Percentiles rank a stretch among this genome's conserved stretches.
phyloP scores from a whole-genome alignment of 2,888 invertebrate species.

The Phania funesta region DNA sequence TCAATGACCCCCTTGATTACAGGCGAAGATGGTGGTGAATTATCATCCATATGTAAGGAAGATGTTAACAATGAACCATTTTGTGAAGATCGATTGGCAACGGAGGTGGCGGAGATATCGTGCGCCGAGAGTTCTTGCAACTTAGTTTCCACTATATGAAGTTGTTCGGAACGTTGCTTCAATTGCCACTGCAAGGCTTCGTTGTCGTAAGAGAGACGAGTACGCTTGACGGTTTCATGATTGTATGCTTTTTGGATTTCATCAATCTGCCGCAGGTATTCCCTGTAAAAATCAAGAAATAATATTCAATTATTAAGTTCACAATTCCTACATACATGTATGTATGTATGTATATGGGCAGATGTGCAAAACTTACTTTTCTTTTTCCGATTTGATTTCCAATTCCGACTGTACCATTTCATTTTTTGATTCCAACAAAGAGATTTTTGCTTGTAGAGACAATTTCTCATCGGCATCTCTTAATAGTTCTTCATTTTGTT shows the following conservation, averaged over 20 bases:
- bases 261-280: conserved; percentile 86
- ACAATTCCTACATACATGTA: too few species aligned
- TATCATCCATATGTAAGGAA: conserved; percentile 64
- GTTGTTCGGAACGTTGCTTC: conserved; percentile 89
- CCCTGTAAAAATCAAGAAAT: conserved; percentile 80
- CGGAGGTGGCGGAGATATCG: conserved; percentile 63
- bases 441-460: conserved; percentile 87
- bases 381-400: conserved; percentile 83
- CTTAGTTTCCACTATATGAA: conserved; percentile 76
- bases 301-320: conserved; percentile 9
- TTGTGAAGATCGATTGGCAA: conserved; percentile 67
- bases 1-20: conserved; percentile 91
- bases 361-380: conserved; percentile 83
- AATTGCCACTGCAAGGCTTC: conserved; percentile 94
- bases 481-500: conserved; percentile 85
- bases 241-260: conserved; percentile 87
- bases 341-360: too few species aligned
- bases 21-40: conserved; percentile 84
- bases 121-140: conserved; percentile 74
- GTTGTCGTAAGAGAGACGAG: conserved; percentile 89
- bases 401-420: conserved; percentile 88
- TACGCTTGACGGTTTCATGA: conserved; percentile 89
- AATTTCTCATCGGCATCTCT: conserved; percentile 89
- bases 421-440: conserved; percentile 88
- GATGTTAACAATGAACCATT: conserved; percentile 61